These are phyloP conservation scores for Allygus modestus DNA, from an alignment of 2,888 invertebrate genomes.

Conservation along the genomic window DNA sequence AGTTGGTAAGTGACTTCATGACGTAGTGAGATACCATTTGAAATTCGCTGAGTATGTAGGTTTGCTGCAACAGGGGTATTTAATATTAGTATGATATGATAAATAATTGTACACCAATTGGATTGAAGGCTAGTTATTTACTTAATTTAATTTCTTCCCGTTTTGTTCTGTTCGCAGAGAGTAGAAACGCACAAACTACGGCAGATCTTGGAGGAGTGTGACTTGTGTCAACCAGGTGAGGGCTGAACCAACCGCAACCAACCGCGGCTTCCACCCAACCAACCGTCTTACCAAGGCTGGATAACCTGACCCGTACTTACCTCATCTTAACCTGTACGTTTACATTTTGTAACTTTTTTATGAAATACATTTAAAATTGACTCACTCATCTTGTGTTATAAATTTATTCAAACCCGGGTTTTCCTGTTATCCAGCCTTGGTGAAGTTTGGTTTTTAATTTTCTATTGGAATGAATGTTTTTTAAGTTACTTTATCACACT, in stretches of 20 bases:
- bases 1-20: no score
- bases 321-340: conserved; percentile 34
- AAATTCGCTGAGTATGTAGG: no score
- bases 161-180: conserved; percentile 73
- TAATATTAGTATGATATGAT: no score
- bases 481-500: no score
- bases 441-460: not conserved
- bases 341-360: conserved; percentile 47
- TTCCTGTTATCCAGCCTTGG: conserved; percentile 64
- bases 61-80: no score
- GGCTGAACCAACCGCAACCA: conserved; percentile 61
- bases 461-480: no score
- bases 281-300: conserved; percentile 68
- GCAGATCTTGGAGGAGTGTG: conserved; percentile 87
- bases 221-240: conserved; percentile 77
- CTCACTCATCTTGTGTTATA: conserved; percentile 31
- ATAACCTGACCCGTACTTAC: conserved; percentile 60
- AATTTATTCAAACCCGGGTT: conserved; percentile 24
- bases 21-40: no score
- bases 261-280: not conserved
- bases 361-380: conserved; percentile 51
- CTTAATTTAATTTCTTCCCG: no score
- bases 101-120: no score
- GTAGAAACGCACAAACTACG: conserved; percentile 84
- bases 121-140: no score